A percentile compares a stretch with the other conserved stretches of the same genome.
phyloP scores from a whole-genome alignment of 2,888 invertebrate species.

The Meghimatium bilineatum region DNA sequence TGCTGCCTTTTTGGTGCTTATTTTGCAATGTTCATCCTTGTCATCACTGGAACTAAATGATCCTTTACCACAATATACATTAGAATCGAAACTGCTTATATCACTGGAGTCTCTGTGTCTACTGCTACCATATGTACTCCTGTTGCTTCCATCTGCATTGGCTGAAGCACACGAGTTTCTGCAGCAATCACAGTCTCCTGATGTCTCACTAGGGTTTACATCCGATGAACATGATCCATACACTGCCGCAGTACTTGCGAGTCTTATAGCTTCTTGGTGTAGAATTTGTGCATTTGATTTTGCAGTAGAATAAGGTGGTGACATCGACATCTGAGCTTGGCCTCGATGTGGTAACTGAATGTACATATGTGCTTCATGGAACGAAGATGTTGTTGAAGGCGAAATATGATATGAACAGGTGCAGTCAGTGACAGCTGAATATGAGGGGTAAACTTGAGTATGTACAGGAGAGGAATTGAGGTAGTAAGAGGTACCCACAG shows the following conservation, averaged over 20 bases:
- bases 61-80: slow-evolving; percentile 53
- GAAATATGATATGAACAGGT: not conserved
- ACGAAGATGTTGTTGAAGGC: not conserved
- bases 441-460: slow-evolving; percentile 11
- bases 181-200: slow-evolving; percentile 55
- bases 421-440: not conserved
- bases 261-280: slow-evolving; percentile 50
- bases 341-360: slow-evolving; percentile 20
- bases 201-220: slow-evolving; percentile 57
- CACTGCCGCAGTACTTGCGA: slow-evolving; percentile 57
- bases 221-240: slow-evolving; percentile 62
- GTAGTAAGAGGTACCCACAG: slow-evolving; percentile 10
- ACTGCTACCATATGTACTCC: slow-evolving; percentile 66
- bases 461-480: slow-evolving; percentile 6
- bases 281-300: not conserved
- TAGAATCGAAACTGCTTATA: slow-evolving; percentile 65
- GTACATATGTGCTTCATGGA: slow-evolving; percentile 40
- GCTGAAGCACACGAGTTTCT: slow-evolving; percentile 5
- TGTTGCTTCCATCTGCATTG: slow-evolving; percentile 58
- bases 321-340: not conserved
- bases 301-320: not conserved
- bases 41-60: slow-evolving; percentile 50
- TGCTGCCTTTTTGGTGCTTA: not conserved
- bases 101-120: slow-evolving; percentile 64
- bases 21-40: not conserved